These are phyloP conservation scores for Scomber scombrus DNA, from an alignment of 2,113 vertebrate species.

Conservation along the genomic window DNA sequence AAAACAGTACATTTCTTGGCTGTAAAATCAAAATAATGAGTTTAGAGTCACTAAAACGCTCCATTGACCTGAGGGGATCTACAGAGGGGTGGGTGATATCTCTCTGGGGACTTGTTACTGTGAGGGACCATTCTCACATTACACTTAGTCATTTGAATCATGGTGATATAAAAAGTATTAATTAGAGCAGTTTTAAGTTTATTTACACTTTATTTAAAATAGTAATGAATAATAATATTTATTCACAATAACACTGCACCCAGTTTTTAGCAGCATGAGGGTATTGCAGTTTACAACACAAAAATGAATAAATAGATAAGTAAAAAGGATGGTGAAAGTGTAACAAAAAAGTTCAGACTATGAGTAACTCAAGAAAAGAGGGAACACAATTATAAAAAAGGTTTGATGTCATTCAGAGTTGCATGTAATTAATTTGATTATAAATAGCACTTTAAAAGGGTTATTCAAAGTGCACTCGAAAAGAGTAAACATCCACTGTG, in stretches of 20 bases:
- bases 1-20: too few relatives aligned
- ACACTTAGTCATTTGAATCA: not conserved
- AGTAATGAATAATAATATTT: not conserved
- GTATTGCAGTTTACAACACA: conserved; percentile 1
- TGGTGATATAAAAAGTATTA: not conserved
- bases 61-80: too few relatives aligned
- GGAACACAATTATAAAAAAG: conserved; percentile 38
- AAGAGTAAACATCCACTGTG: conserved; percentile 70
- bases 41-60: too few relatives aligned
- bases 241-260: not conserved
- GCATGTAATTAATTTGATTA: conserved; percentile 68
- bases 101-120: not conserved
- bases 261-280: not conserved
- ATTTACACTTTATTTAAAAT: not conserved
- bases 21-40: too few relatives aligned
- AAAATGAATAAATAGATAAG: conserved; percentile 5
- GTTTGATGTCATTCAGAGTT: conserved; percentile 32
- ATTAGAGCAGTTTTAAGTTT: not conserved
- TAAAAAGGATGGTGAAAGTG: conserved; percentile 10
- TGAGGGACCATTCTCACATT: not conserved
- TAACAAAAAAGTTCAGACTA: conserved; percentile 14
- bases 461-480: conserved; percentile 68
- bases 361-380: not conserved
- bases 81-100: too few relatives aligned
- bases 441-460: conserved; percentile 61